These are phyloP conservation scores for Leptonema lineaticorne DNA, from an alignment of 1,140 invertebrate genomes.

Conservation along the genomic window DNA sequence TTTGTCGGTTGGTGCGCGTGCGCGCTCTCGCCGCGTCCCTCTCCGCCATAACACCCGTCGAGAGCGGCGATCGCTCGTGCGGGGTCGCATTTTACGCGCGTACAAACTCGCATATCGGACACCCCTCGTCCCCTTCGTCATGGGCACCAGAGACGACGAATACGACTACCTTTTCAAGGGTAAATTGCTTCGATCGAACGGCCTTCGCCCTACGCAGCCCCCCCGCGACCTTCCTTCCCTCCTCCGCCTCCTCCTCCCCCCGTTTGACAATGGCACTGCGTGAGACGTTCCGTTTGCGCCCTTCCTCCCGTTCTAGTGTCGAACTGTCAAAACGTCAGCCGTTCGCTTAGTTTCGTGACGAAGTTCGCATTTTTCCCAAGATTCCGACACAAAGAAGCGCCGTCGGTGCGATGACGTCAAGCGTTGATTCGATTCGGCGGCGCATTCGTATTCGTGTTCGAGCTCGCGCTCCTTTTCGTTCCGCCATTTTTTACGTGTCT, in stretches of 20 bases:
- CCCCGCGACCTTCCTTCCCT: neutral
- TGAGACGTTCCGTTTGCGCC: too few relatives aligned
- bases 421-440: neutral
- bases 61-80: neutral
- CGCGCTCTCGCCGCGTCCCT: neutral
- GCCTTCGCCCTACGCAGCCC: too few relatives aligned
- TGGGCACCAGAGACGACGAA: conserved; percentile 98
- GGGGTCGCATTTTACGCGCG: neutral
- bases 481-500: neutral
- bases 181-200: too few relatives aligned
- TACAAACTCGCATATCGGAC: neutral
- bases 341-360: too few relatives aligned
- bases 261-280: neutral
- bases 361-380: too few relatives aligned
- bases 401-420: neutral
- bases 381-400: neutral
- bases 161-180: conserved; percentile 99
- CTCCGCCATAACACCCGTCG: neutral
- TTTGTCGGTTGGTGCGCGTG: neutral
- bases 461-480: neutral
- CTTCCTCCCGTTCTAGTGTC: too few relatives aligned
- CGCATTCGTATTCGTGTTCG: neutral
- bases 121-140: conserved; percentile 72
- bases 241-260: neutral
- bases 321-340: too few relatives aligned